These are phyloP conservation scores for Cryptus armator DNA, from an alignment of 2,888 invertebrate genomes.

Conservation along the genomic window DNA sequence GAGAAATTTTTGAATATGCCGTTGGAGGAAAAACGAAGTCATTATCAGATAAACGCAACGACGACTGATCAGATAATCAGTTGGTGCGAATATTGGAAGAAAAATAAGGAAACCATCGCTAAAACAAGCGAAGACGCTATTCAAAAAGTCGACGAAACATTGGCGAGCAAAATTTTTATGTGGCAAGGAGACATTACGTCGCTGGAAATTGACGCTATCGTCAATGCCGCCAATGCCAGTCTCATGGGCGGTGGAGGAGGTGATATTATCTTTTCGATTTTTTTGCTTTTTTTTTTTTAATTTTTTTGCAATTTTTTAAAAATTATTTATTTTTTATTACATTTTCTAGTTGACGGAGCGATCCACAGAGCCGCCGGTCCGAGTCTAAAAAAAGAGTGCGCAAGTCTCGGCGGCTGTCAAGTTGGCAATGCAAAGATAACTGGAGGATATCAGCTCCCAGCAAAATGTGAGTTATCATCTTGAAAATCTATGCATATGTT, in stretches of 20 bases:
- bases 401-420: slow-evolving; percentile 90
- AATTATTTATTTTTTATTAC: neutral
- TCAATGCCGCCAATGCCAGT: slow-evolving; percentile 94
- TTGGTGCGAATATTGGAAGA: slow-evolving; percentile 87
- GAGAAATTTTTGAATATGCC: slow-evolving; percentile 86
- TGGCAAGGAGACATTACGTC: slow-evolving; percentile 94
- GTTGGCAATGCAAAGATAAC: slow-evolving; percentile 95
- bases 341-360: slow-evolving; percentile 92
- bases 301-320: too few relatives aligned
- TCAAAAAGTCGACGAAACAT: slow-evolving; percentile 72
- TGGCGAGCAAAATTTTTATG: slow-evolving; percentile 89
- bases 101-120: slow-evolving; percentile 82
- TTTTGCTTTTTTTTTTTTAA: too few relatives aligned
- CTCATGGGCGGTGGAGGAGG: slow-evolving; percentile 93
- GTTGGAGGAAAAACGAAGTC: slow-evolving; percentile 86
- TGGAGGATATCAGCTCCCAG: slow-evolving; percentile 92
- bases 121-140: slow-evolving; percentile 69
- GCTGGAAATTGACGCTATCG: slow-evolving; percentile 94
- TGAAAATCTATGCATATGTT: neutral
- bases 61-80: slow-evolving; percentile 86
- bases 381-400: slow-evolving; percentile 90
- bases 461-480: slow-evolving; percentile 89
- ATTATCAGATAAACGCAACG: slow-evolving; percentile 85
- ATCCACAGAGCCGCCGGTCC: slow-evolving; percentile 94
- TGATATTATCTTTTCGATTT: neutral